Base-by-base conservation (phyloP, 1,140 invertebrate species). In the Aphis gossypii region DNA sequence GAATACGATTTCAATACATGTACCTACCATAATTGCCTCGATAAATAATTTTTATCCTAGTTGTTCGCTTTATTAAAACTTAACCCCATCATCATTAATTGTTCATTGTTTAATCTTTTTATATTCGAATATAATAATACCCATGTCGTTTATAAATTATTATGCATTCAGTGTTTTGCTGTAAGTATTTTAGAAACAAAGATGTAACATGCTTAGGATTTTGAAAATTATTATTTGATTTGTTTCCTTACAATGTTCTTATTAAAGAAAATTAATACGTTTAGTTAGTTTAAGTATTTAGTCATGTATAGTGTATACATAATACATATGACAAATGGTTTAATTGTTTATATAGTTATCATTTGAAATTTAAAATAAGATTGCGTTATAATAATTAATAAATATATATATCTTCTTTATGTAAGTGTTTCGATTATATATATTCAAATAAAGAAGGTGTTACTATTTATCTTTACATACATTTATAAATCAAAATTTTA, bases 181-280 rank as follows among this genome's bases (percentile, higher is more conserved):
- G 38, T 90, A 41, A 44, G 51, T 90, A 90, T 60, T 90, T 54
- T 54, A 90, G 18, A 90, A 56, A 90, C 54, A 89, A 90, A 60
- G 30, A 8, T 41, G 60, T 60, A 25, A 90, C 54, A 38, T 90
- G 88, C 35, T 11, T 60, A 56, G 38, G 4, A 44, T 90, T 90
- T 60, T 48, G 5, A 48, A 86, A 44, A 44, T 11, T 14, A 46
- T 30, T 0, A 30, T 60, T 60, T 25, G 23, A 25, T 56, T 25
- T 56, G 23, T 60, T 60, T 60, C 25, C 25, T 46, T 60, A 11
- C 25, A 11, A 60, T 60, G 8, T 60, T 9, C 56, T 30, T 7
- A 30, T 11, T 30, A 60, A 30, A 60, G 11, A 60, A 14, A 60
- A 60, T 30, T 1, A 60, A 60, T 60, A 60, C 25, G 56, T 60